Percentiles rank a stretch among this genome's conserved stretches.
phyloP scores from a whole-genome alignment of 2,888 invertebrate genomes.

The Scaptomyza tumidula region DNA sequence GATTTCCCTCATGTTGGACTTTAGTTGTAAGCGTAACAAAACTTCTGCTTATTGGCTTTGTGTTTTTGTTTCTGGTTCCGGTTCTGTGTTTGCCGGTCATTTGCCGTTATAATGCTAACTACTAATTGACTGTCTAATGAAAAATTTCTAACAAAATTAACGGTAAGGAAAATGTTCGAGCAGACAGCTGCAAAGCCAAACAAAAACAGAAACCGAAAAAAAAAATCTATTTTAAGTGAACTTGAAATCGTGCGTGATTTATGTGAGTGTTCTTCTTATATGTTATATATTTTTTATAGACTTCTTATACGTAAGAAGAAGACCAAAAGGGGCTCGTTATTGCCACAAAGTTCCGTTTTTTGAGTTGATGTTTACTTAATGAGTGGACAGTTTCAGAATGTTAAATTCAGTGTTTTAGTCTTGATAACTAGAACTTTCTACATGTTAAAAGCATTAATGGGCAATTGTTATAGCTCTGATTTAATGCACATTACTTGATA shows the following conservation, averaged over 20 bases:
- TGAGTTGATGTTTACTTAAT: slow-evolving; percentile 5
- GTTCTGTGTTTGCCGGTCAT: slow-evolving; percentile 34
- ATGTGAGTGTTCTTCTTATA: slow-evolving; percentile 28
- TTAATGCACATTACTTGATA: too few relatives aligned
- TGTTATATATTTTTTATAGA: slow-evolving; percentile 25
- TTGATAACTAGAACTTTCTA: neutral
- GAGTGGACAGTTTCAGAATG: neutral
- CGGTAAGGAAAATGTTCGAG: slow-evolving; percentile 56
- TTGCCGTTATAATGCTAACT: slow-evolving; percentile 66
- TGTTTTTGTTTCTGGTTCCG: slow-evolving; percentile 64
- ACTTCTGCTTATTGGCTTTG: slow-evolving; percentile 48
- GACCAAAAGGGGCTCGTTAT: slow-evolving; percentile 24
- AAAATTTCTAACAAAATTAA: slow-evolving; percentile 64
- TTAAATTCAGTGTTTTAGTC: neutral
- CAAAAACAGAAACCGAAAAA: neutral
- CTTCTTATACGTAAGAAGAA: neutral
- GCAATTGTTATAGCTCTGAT: too few relatives aligned
- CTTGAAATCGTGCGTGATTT: slow-evolving; percentile 49
- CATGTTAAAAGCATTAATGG: too few relatives aligned
- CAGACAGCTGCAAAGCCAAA: slow-evolving; percentile 5
- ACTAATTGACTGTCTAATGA: slow-evolving; percentile 73
- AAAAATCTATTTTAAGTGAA: slow-evolving; percentile 44
- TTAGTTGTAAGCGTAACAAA: slow-evolving; percentile 4
- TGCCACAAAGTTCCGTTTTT: slow-evolving; percentile 35
- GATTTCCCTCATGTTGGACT: slow-evolving; percentile 39